phyloP scores from a whole-genome alignment of 2,797 vertebrate genomes.

The Eulemur albifrons region DNA sequence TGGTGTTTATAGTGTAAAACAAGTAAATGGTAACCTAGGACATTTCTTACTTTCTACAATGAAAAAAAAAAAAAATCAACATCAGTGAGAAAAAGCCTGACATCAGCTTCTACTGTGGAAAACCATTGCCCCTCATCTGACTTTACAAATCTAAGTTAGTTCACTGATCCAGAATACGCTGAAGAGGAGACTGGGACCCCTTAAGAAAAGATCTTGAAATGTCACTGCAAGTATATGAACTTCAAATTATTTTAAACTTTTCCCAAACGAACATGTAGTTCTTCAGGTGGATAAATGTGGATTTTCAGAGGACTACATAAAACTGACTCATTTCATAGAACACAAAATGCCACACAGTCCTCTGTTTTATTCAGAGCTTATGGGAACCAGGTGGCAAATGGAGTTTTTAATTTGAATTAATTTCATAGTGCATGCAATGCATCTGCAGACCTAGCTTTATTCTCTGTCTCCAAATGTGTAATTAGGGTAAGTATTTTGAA shows the following conservation, averaged over 20 bases:
- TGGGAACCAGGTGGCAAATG: neutral
- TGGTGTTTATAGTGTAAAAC: neutral
- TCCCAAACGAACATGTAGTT: neutral
- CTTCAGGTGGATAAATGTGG: neutral
- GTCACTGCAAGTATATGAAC: neutral
- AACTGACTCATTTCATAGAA: neutral
- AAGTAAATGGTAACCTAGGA: neutral
- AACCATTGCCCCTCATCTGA: neutral
- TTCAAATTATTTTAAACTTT: neutral
- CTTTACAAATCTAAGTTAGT: neutral
- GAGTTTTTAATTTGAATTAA: neutral
- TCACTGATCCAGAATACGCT: neutral
- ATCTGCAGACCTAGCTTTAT: neutral
- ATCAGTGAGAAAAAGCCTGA: neutral
- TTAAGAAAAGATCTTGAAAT: neutral
- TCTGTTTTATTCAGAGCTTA: neutral
- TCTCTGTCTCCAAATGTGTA: neutral
- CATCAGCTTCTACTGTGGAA: neutral
- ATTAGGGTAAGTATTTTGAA: neutral
- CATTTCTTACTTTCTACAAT: neutral
- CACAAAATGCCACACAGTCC: neutral
- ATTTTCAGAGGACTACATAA: neutral
- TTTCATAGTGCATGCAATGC: neutral
- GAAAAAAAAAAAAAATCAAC: neutral
- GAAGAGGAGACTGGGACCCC: neutral